phyloP scores from a whole-genome alignment of 2,113 vertebrate genomes.

The Falco punctatus region DNA sequence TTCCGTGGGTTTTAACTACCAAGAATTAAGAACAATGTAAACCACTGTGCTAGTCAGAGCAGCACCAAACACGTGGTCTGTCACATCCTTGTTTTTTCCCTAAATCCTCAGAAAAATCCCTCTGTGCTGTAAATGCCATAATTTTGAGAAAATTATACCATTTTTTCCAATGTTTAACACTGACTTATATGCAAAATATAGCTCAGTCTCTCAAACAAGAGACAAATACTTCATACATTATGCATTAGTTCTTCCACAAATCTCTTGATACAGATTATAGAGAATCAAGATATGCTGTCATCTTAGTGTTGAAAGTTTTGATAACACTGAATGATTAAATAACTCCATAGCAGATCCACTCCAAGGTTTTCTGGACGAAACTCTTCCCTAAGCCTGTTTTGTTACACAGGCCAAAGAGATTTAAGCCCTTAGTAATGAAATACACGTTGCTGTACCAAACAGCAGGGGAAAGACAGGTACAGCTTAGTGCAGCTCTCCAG shows the following conservation, averaged over 20 bases:
- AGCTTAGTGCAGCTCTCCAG: neutral
- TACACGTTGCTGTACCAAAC: neutral
- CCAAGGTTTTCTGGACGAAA: neutral
- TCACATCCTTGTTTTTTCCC: neutral
- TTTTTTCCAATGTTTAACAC: neutral
- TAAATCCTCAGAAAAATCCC: neutral
- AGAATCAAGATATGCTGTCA: neutral
- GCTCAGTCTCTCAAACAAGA: neutral
- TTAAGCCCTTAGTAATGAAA: neutral
- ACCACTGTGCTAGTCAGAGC: neutral
- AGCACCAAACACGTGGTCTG: neutral
- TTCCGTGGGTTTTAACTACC: neutral
- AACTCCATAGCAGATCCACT: neutral
- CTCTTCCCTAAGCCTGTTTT: neutral
- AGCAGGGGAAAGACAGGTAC: neutral
- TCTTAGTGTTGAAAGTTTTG: neutral
- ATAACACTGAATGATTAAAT: conserved; percentile 25
- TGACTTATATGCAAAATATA: conserved; percentile 5
- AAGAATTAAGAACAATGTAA: neutral
- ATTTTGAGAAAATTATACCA: conserved; percentile 25
- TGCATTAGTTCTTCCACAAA: conserved; percentile 6
- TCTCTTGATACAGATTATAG: neutral
- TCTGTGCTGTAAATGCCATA: neutral
- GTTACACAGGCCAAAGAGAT: neutral
- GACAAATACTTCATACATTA: conserved; percentile 39